Evolutionary conservation across 2,113 vertebrate species (phyloP), one percentile per base, ranked within the genome.

Genomic region (Gopherus evgoodei): DNA sequence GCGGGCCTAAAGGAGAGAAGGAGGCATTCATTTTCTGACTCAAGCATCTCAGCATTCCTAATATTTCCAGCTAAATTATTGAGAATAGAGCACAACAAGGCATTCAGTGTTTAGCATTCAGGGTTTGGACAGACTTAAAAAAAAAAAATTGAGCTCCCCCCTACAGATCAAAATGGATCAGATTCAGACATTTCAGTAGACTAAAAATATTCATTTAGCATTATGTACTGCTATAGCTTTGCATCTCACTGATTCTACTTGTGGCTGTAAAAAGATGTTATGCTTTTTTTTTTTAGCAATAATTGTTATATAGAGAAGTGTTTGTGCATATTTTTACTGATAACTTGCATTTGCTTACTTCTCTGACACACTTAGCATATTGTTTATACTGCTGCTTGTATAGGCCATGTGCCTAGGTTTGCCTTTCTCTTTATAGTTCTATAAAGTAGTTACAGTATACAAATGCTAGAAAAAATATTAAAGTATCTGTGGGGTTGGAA

Each of bases 301-400:
- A 96, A 96, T 85, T 97, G 96, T 96, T 97, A 92, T 94, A 88
- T 94, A 88, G 87, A 95, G 88, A 94, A 95, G 29, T 94, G 87
- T 88, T 83, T 97, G 96, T 97, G 96, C 93, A 96, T 89, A 94
- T 83, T 93, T 96, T 96, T 90, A 91, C 90, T 96, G 94, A 89
- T 44, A 95, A 88, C 95, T 89, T 91, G 93, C 94, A 84, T 94
- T 97, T 95, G 94, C 90, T 88, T 95, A 95, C 90, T 82, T 97
- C 91, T 96, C 97, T 8, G 0, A 94, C 95, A 93, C 84, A 80
- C 96, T 91, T 97, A 97, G 87, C 95, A 87, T 95, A 93, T 57
- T 96, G 94, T 97, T 96, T 97, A 95, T 97, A 97, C 90, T 91
- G 94, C 95, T 95, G 95, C 96, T 96, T 97, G 96, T 97, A 87